These are phyloP conservation scores for Odocoileus hemionus DNA, from an alignment of 2,113 vertebrate species.

Conservation along the genomic window DNA sequence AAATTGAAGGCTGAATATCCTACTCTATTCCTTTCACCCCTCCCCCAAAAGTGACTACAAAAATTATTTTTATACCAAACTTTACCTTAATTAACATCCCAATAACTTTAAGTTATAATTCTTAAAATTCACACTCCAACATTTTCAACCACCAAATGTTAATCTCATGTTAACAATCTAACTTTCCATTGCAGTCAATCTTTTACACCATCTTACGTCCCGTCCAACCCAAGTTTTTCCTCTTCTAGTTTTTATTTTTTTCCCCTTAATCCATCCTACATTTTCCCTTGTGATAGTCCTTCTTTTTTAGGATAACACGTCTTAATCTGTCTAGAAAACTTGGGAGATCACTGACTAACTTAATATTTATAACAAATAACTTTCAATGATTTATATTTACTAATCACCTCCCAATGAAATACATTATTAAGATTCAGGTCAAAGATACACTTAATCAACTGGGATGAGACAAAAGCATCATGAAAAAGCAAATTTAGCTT, in stretches of 20 bases:
- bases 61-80: background rate
- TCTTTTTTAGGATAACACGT: background rate
- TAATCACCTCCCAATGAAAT: background rate
- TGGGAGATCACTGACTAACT: background rate
- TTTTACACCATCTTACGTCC: background rate
- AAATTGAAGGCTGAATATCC: background rate
- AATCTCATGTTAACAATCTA: background rate
- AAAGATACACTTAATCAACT: background rate
- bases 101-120: background rate
- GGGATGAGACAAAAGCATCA: conserved; percentile 12
- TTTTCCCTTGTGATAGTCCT: background rate
- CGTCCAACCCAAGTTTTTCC: background rate
- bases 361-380: background rate
- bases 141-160: background rate
- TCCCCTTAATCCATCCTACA: background rate
- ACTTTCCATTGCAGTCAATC: background rate
- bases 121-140: background rate
- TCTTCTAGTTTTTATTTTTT: background rate
- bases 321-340: background rate
- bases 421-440: background rate
- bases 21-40: background rate
- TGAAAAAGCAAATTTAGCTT: conserved; percentile 24
- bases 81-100: background rate
- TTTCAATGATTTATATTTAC: background rate
- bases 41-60: background rate